These are phyloP conservation scores for Thermophis baileyi DNA, from an alignment of 2,113 vertebrate species.

Conservation along the genomic window DNA sequence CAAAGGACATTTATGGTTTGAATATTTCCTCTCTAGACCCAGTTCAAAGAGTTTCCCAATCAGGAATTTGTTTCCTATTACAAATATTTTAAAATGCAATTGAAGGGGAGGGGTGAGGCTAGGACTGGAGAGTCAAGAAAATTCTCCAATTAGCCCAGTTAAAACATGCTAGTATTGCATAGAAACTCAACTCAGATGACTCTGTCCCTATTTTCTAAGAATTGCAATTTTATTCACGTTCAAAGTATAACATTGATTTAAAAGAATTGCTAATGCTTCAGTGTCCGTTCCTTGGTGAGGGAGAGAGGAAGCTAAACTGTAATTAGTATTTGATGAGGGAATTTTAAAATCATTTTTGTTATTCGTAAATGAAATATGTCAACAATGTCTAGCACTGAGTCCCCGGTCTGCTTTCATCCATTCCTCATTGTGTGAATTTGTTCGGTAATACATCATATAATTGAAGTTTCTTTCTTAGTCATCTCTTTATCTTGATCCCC, in stretches of 20 bases:
- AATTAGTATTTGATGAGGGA: background rate
- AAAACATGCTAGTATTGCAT: background rate
- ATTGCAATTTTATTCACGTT: background rate
- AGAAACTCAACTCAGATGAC: background rate
- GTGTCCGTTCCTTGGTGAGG: background rate
- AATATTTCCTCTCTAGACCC: background rate
- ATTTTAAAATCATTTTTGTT: background rate
- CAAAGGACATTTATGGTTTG: background rate
- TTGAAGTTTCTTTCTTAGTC: background rate
- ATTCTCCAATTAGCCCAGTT: background rate
- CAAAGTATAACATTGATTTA: background rate
- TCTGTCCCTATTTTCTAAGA: background rate
- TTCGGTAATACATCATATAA: background rate
- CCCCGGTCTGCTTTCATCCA: background rate
- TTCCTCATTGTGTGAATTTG: background rate
- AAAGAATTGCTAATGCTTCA: background rate
- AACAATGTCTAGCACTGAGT: too few relatives aligned
- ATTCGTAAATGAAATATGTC: background rate
- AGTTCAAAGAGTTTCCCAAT: background rate
- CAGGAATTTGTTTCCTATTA: background rate
- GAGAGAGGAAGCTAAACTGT: background rate
- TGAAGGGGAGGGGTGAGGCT: background rate
- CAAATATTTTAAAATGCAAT: background rate
- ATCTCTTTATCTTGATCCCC: background rate
- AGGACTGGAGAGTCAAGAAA: background rate